Conservation (phyloP, 2,113 vertebrate species). For the Hyaena hyaena region DNA sequence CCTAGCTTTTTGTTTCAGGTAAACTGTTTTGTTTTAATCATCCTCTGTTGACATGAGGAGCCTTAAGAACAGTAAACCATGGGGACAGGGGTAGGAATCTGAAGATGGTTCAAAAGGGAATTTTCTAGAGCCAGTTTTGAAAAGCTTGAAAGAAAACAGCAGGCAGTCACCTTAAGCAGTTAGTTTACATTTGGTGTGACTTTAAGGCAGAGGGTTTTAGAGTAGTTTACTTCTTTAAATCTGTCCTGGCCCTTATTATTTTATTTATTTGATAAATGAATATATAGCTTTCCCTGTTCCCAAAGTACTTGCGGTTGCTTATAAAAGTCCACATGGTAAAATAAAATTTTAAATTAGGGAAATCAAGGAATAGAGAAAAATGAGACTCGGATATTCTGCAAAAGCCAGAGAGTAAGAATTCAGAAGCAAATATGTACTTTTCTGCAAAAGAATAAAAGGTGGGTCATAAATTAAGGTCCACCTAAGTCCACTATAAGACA, state of each 20-base stretch:
- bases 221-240: not conserved
- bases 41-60: not conserved
- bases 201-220: not conserved
- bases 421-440: not conserved
- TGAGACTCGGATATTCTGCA: not conserved
- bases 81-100: not conserved
- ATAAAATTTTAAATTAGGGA: conserved; percentile 39
- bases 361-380: conserved; percentile 35
- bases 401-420: not conserved
- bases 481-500: not conserved
- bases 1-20: not conserved
- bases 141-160: not conserved
- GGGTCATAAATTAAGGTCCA: not conserved
- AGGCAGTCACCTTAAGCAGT: not conserved
- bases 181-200: not conserved
- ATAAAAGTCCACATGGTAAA: conserved; percentile 45
- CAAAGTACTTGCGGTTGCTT: not conserved
- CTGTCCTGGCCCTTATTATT: not conserved
- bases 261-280: conserved; percentile 47
- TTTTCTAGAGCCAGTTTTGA: not conserved
- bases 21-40: not conserved
- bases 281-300: not conserved
- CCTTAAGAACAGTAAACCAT: not conserved
- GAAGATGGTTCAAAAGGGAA: not conserved
- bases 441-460: conserved; percentile 28